phyloP scores from a whole-genome alignment of 2,113 vertebrate species.

The Phylloscopus trochilus region DNA sequence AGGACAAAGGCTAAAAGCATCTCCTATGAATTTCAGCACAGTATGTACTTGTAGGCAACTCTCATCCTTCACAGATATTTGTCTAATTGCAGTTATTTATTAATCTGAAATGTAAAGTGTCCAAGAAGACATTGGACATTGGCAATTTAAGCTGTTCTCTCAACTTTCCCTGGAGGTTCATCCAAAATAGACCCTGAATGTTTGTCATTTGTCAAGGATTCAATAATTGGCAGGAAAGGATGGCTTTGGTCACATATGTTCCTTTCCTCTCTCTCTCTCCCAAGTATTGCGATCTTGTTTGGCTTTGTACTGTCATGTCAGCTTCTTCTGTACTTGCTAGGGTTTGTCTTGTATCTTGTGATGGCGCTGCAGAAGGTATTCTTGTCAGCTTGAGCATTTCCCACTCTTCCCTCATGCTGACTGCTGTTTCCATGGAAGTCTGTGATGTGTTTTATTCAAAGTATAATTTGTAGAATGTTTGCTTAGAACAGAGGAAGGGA shows the following conservation, averaged over 20 bases:
- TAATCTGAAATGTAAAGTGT: background rate
- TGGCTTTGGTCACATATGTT: background rate
- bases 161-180: background rate
- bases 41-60: background rate
- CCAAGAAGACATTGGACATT: background rate
- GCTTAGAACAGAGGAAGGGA: constrained; percentile 22
- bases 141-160: background rate
- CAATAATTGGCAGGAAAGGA: background rate
- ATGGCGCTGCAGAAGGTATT: background rate
- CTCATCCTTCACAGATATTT: background rate
- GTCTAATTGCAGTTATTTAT: background rate
- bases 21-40: background rate
- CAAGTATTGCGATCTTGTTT: background rate
- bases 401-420: background rate
- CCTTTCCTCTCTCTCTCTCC: background rate
- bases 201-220: constrained; percentile 30
- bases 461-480: constrained; percentile 31
- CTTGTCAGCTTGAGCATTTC: constrained; percentile 21
- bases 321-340: background rate
- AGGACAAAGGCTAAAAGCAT: background rate
- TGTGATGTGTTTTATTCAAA: constrained; percentile 38
- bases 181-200: background rate
- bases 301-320: background rate
- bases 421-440: constrained; percentile 48
- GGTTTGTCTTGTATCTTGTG: background rate